Percentiles rank a stretch among this genome's conserved stretches.
Evolutionary conservation across 1,140 invertebrate genomes (phyloP).

Genomic region (Pseudomyrmex concolor): DNA sequence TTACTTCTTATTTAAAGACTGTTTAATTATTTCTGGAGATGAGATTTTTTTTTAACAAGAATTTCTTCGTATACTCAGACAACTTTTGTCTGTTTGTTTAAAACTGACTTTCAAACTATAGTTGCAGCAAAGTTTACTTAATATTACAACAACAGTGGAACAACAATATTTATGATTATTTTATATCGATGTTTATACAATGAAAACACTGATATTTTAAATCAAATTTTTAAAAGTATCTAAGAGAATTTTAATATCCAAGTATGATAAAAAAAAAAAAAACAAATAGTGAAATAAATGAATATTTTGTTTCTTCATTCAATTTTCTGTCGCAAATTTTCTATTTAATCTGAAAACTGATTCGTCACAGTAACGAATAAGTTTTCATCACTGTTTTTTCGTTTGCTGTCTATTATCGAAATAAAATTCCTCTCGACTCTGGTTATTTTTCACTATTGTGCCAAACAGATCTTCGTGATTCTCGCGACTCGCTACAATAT

Average conservation of each 20-base stretch:
- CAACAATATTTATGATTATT: too few relatives aligned
- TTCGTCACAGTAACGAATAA: neutral
- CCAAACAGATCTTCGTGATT: constrained; percentile 2
- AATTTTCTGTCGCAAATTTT: constrained; percentile 9
- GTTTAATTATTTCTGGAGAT: neutral
- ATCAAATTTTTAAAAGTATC: neutral
- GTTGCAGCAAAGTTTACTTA: neutral
- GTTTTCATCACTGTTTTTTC: neutral
- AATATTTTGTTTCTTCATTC: neutral
- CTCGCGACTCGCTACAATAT: neutral
- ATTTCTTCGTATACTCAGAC: neutral
- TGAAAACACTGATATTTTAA: neutral
- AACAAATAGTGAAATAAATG: neutral
- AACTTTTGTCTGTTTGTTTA: neutral
- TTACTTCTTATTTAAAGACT: constrained; percentile 31
- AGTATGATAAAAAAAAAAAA: neutral
- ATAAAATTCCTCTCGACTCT: neutral
- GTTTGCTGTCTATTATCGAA: neutral
- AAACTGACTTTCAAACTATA: constrained; percentile 14
- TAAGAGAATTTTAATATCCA: too few relatives aligned
- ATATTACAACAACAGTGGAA: neutral
- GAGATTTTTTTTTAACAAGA: neutral
- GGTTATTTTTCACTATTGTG: neutral
- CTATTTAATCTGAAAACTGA: neutral
- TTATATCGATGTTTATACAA: neutral